These are phyloP conservation scores for Pseudocheirus occidentalis DNA, from an alignment of 2,797 vertebrate species.

Conservation along the genomic window DNA sequence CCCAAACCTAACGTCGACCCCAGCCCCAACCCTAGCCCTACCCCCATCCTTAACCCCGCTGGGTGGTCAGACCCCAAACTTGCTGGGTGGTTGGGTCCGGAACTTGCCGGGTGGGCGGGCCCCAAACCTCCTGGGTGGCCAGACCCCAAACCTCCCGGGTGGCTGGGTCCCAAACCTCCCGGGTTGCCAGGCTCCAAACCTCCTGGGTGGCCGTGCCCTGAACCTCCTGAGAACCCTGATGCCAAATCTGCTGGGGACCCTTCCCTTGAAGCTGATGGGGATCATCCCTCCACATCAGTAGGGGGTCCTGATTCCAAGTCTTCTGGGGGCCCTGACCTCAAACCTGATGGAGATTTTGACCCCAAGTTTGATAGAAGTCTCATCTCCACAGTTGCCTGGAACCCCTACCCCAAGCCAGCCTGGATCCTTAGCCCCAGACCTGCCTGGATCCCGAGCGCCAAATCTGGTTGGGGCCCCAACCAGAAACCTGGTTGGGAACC, in stretches of 20 bases:
- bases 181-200: neutral
- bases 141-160: neutral
- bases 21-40: neutral
- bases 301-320: fast-evolving
- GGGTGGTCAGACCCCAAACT: neutral
- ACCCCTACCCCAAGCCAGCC: neutral
- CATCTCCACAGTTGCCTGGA: neutral
- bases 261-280: neutral
- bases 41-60: neutral
- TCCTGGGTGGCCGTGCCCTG: neutral
- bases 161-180: no score
- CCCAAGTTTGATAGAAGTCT: neutral
- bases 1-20: neutral
- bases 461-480: neutral
- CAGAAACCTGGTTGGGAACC: neutral
- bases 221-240: fast-evolving
- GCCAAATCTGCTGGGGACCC: neutral
- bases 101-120: neutral
- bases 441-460: no score
- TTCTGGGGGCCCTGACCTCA: neutral
- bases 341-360: neutral
- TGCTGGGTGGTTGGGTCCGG: neutral
- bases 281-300: no score
- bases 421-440: neutral
- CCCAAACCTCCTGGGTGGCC: neutral